phyloP scores from a whole-genome alignment of 2,113 vertebrate genomes.

The Myotis yumanensis region DNA sequence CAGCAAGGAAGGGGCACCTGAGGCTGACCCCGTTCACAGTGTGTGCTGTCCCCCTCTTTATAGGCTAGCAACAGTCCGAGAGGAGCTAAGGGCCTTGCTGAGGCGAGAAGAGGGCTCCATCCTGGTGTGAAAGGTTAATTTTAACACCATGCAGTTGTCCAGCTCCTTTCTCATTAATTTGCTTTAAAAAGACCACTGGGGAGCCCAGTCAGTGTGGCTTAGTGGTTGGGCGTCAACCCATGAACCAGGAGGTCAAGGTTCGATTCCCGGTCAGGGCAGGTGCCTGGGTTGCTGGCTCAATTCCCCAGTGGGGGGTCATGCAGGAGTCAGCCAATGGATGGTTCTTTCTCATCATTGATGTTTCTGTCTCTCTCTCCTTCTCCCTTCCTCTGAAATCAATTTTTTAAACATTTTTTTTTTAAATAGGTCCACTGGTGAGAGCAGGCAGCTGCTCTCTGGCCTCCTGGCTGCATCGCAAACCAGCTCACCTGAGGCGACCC shows the following conservation, averaged over 20 bases:
- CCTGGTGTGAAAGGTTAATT: neutral
- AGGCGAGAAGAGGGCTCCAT: neutral
- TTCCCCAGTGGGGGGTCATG: too few species aligned
- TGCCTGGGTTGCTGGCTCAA: too few species aligned
- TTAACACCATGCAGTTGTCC: neutral
- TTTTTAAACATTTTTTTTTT: too few species aligned
- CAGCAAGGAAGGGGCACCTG: rapidly evolving
- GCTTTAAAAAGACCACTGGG: neutral
- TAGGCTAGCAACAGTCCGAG: neutral
- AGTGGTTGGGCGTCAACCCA: too few species aligned
- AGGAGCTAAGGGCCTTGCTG: neutral
- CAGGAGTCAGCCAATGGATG: too few species aligned
- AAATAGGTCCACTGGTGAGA: too few species aligned
- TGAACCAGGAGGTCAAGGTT: too few species aligned
- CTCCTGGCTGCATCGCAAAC: rapidly evolving
- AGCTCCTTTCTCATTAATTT: neutral
- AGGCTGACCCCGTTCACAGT: neutral
- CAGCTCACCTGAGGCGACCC: rapidly evolving
- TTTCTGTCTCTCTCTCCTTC: too few species aligned
- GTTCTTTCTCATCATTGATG: too few species aligned
- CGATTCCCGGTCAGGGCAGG: too few species aligned
- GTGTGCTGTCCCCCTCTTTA: rapidly evolving
- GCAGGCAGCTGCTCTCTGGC: rapidly evolving
- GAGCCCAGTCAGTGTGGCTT: too few species aligned
- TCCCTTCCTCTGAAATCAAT: too few species aligned